A percentile compares a stretch with the other conserved stretches of the same genome.
These are phyloP conservation scores for Dasypolia templi DNA, from an alignment of 2,888 invertebrate genomes.

Conservation along the genomic window DNA sequence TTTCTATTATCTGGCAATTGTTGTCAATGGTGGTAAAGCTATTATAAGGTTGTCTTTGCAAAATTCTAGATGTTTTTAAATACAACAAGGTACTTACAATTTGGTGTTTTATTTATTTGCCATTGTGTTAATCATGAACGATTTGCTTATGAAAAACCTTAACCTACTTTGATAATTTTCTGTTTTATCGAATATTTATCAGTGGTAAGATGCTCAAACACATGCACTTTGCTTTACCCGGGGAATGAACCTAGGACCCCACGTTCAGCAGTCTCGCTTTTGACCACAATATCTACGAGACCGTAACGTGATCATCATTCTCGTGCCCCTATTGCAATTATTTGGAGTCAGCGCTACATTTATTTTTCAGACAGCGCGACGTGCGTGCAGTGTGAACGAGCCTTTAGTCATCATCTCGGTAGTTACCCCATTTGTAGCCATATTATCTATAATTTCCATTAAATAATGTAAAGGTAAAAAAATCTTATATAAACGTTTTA, in stretches of 20 bases:
- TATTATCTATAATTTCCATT: too few relatives aligned
- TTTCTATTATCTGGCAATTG: not conserved
- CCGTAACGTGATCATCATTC: not conserved
- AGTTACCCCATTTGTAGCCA: too few relatives aligned
- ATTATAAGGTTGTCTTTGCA: not conserved
- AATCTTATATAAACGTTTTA: too few relatives aligned
- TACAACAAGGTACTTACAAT: not conserved
- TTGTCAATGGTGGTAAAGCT: too few relatives aligned
- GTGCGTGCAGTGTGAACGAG: too few relatives aligned
- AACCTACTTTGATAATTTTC: not conserved
- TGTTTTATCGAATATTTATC: not conserved
- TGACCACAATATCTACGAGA: not conserved
- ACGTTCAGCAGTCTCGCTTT: too few relatives aligned
- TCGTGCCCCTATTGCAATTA: not conserved
- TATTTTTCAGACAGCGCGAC: too few relatives aligned
- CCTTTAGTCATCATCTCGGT: too few relatives aligned
- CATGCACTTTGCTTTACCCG: not conserved
- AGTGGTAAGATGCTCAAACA: not conserved
- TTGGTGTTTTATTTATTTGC: not conserved
- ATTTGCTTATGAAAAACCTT: not conserved
- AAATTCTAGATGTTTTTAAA: not conserved
- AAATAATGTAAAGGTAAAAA: too few relatives aligned
- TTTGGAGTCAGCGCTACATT: not conserved
- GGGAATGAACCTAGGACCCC: not conserved
- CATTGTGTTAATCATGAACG: not conserved